A percentile compares a stretch with the other conserved stretches of the same genome.
These are phyloP conservation scores for Celastrina argiolus DNA, from an alignment of 2,888 invertebrate genomes.

Conservation along the genomic window DNA sequence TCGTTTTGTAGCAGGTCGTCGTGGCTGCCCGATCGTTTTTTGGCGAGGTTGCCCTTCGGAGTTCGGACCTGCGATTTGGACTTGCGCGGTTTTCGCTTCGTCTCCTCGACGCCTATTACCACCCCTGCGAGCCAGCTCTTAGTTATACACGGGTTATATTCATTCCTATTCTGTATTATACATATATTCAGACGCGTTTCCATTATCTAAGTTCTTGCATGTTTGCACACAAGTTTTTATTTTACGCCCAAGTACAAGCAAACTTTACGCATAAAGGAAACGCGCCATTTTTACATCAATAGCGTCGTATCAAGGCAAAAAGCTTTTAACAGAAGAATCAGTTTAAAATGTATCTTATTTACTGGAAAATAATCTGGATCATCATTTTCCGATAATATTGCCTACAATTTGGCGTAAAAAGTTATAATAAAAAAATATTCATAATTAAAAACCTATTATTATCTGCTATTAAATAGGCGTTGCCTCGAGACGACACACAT, in stretches of 20 bases:
- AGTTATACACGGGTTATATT: constrained; percentile 28
- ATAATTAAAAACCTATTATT: too few relatives aligned
- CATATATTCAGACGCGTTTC: neutral
- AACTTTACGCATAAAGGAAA: neutral
- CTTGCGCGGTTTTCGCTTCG: constrained; percentile 41
- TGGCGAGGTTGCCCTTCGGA: constrained; percentile 40
- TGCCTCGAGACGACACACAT: too few relatives aligned
- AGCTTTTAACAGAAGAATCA: too few relatives aligned
- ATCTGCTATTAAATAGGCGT: too few relatives aligned
- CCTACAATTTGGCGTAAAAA: too few relatives aligned
- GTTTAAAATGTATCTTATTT: too few relatives aligned
- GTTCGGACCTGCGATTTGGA: constrained; percentile 44
- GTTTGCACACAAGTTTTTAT: neutral
- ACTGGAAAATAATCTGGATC: too few relatives aligned
- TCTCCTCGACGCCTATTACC: constrained; percentile 35
- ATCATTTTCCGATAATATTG: too few relatives aligned
- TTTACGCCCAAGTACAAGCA: neutral
- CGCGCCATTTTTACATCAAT: too few relatives aligned
- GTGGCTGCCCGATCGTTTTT: constrained; percentile 59
- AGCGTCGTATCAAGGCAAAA: too few relatives aligned
- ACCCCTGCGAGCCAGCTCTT: constrained; percentile 32
- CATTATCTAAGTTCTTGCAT: neutral
- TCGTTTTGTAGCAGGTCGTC: constrained; percentile 55
- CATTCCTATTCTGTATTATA: neutral
- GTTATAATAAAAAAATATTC: too few relatives aligned